phyloP scores from a whole-genome alignment of 1,140 invertebrate species.

The Solenopsis invicta region DNA sequence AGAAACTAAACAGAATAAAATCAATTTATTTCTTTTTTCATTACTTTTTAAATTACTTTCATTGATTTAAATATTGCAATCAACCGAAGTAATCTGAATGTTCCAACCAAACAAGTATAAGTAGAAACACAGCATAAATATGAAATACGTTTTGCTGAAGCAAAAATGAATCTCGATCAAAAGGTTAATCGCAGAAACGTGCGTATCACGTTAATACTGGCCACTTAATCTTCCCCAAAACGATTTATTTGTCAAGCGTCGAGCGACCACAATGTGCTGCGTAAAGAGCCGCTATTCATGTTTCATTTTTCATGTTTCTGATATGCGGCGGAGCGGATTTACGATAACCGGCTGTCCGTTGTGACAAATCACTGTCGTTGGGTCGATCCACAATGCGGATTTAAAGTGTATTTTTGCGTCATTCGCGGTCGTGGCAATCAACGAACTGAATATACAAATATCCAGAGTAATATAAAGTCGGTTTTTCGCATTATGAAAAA shows the following conservation, averaged over 20 bases:
- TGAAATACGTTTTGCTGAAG: neutral
- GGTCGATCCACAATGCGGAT: conserved; percentile 20
- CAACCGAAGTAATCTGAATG: neutral
- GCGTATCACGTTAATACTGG: neutral
- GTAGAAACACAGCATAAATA: neutral
- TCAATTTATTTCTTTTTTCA: neutral
- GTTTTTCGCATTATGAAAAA: neutral
- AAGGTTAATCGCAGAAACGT: conserved; percentile 11
- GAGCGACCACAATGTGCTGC: conserved; percentile 9
- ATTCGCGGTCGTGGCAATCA: neutral
- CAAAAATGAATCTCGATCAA: neutral
- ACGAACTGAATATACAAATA: neutral
- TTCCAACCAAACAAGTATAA: neutral
- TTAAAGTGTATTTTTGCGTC: conserved; percentile 27
- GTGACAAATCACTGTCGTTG: conserved; percentile 38
- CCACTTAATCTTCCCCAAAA: conserved; percentile 29
- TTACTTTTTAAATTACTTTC: conserved; percentile 15
- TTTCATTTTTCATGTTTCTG: conserved; percentile 57
- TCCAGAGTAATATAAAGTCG: neutral
- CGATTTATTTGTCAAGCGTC: conserved; percentile 53
- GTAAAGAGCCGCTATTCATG: neutral
- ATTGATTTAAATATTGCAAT: neutral
- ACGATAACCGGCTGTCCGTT: conserved; percentile 17
- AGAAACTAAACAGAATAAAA: neutral
- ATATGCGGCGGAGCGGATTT: conserved; percentile 12